Percentiles rank a stretch among this genome's conserved stretches.
Evolutionary conservation across 2,797 vertebrate species (phyloP).

Genomic region (Pantherophis vulpinus): DNA sequence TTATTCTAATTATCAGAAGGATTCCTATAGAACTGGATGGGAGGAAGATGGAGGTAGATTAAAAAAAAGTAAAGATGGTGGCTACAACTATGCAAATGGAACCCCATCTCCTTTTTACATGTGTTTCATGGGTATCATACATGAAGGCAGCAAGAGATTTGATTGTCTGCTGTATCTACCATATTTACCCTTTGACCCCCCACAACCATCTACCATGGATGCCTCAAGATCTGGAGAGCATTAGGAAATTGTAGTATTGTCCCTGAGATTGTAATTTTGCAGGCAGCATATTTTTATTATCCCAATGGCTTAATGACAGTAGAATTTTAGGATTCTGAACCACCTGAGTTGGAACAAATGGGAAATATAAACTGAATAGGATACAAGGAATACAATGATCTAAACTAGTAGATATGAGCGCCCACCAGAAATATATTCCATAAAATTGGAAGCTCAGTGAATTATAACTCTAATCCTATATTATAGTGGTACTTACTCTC

Average conservation of each 20-base stretch:
- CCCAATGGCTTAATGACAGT: neutral
- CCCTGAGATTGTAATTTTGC: neutral
- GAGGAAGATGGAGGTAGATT: neutral
- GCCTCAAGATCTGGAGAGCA: neutral
- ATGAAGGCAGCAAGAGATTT: neutral
- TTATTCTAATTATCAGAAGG: neutral
- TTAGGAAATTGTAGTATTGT: neutral
- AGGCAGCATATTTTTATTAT: neutral
- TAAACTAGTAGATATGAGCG: neutral
- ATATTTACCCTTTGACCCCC: neutral
- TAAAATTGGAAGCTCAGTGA: neutral
- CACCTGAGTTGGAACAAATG: neutral
- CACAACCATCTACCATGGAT: neutral
- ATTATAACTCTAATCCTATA: neutral
- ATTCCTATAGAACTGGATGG: neutral
- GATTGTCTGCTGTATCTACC: neutral
- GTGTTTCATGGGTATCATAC: neutral
- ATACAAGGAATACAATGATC: neutral
- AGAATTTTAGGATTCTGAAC: neutral
- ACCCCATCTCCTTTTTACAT: neutral
- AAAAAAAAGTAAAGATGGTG: neutral
- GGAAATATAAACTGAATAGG: neutral
- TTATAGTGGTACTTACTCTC: slow-evolving; percentile 71
- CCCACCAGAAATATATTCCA: neutral
- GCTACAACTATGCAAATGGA: neutral